Conservation (phyloP, 2,888 invertebrate species). For the Mythimna lalbum region DNA sequence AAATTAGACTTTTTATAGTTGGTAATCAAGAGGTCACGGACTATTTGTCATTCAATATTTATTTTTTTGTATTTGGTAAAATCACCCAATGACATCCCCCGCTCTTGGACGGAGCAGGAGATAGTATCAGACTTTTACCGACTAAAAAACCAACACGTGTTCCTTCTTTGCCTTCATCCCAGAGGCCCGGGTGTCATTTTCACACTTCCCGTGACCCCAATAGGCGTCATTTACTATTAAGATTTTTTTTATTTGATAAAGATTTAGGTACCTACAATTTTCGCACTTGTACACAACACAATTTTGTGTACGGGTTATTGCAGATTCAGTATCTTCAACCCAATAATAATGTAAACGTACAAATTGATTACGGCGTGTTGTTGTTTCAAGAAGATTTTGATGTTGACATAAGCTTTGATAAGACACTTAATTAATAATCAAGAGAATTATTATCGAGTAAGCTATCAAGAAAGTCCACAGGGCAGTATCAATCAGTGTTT, state of each 20-base stretch:
- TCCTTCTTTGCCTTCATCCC: no score
- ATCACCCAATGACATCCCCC: no score
- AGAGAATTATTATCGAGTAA: conserved; percentile 51
- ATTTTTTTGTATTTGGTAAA: conserved; percentile 17
- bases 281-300: conserved; percentile 38
- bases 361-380: conserved; percentile 56
- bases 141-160: no score
- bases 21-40: conserved; percentile 56
- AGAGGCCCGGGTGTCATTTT: no score
- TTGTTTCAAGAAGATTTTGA: conserved; percentile 59
- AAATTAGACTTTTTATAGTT: conserved; percentile 56
- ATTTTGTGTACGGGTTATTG: conserved; percentile 48
- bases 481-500: conserved; percentile 66
- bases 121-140: no score
- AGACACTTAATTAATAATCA: conserved; percentile 46
- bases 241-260: conserved; percentile 51
- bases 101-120: no score
- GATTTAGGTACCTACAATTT: conserved; percentile 49
- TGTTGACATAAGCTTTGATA: conserved; percentile 43
- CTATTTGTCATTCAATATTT: conserved; percentile 57
- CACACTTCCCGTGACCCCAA: no score
- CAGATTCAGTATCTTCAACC: conserved; percentile 49
- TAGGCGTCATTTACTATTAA: conserved; percentile 45
- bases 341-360: conserved; percentile 47
- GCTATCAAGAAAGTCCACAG: conserved; percentile 57